Evolutionary conservation across 2,888 invertebrate species (phyloP), one percentile per base, ranked within the genome.

Genomic region (Sympetrum striolatum): DNA sequence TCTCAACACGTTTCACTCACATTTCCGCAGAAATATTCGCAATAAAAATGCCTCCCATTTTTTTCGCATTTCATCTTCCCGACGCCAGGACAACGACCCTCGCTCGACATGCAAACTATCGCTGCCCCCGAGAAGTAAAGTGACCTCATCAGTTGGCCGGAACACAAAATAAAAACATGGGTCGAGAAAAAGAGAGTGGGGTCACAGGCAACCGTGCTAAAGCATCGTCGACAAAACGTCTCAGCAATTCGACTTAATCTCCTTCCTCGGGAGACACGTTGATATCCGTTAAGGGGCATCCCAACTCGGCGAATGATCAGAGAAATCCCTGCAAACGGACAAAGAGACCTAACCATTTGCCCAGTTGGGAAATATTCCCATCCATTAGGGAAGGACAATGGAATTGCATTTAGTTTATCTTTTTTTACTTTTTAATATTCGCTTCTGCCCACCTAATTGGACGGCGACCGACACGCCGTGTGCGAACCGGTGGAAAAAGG

Each of bases 381-480:
- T 53, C 81, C 81, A 86, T 86, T 86, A 86, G 86, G 10, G 60
- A n/a, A 37, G 86, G 37, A 86, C 86, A 86, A 86, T 86, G 86
- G 86, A 64, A 60, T 86, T 64, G 86, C 86, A 86, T 86, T 86
- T 86, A 31, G 60, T 60, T 86, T 86, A 86, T 60, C 35, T 86
- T 86, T 86, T 60, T 58, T 18, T 35, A 18, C 22, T 60, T n/a
- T 64, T 64, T 64, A n/a, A 0, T n/a, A 64, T 64, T 64, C 64
- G 73, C 25, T 31, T 73, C 31, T 31, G 73, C 73, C 31, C 73
- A 37, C 39, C 39, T 86, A 86, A 86, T 86, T 86, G 86, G 86
- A 86, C 60, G 60, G 37, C 53, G 73, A 14, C 12, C 18, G 73
- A 73, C 73, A 73, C 25, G 73, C 14, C 73, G 73, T 73, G 73